Conservation (phyloP, 2,113 vertebrate species). For the Microtus ochrogaster region DNA sequence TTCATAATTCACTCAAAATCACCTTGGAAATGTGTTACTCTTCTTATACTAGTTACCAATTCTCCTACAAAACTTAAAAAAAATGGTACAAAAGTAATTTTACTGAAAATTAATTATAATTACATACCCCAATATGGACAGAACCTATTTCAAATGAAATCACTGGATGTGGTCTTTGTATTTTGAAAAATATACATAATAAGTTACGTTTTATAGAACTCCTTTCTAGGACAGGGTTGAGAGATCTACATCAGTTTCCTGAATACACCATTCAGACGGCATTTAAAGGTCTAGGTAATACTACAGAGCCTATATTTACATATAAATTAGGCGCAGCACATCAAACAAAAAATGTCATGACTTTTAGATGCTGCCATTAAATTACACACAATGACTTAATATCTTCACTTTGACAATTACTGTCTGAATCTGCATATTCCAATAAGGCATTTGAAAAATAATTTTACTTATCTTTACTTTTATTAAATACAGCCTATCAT, state of each 20-base stretch:
- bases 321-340: slow-evolving; percentile 65
- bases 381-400: slow-evolving; percentile 64
- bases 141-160: slow-evolving; percentile 41
- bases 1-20: background rate
- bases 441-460: slow-evolving; percentile 30
- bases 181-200: slow-evolving; percentile 47
- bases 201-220: slow-evolving; percentile 14
- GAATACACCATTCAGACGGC: slow-evolving; percentile 33
- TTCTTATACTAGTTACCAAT: background rate
- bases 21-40: background rate
- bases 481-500: slow-evolving; percentile 26
- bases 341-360: slow-evolving; percentile 65
- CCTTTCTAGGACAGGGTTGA: slow-evolving; percentile 56
- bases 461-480: slow-evolving; percentile 49
- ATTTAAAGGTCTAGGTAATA: slow-evolving; percentile 50
- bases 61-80: background rate
- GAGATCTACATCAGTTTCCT: slow-evolving; percentile 46
- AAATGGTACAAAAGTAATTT: slow-evolving; percentile 33
- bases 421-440: background rate
- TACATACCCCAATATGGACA: background rate
- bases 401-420: slow-evolving; percentile 63
- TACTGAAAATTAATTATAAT: slow-evolving; percentile 52
- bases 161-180: slow-evolving; percentile 9
- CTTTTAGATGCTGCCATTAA: slow-evolving; percentile 65
- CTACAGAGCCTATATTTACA: slow-evolving; percentile 62